phyloP scores from a whole-genome alignment of 2,888 invertebrate genomes.

The Drosophila merina region DNA sequence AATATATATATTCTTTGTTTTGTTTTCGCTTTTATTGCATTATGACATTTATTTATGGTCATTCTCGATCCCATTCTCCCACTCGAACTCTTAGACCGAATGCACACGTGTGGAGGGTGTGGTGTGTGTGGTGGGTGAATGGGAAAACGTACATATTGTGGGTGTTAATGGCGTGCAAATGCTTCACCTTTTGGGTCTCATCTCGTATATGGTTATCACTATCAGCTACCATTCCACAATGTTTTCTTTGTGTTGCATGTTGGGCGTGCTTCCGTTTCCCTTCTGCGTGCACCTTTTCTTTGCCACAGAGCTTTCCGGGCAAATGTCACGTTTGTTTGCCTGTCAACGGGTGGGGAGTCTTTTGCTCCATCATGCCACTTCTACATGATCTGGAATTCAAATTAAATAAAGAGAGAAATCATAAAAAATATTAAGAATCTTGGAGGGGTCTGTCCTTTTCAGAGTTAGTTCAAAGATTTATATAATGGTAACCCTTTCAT shows the following conservation, averaged over 20 bases:
- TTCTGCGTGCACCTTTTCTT: conserved; percentile 3
- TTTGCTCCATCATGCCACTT: conserved; percentile 29
- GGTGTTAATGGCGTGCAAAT: conserved; percentile 51
- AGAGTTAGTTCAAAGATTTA: no score
- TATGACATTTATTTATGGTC: conserved; percentile 75
- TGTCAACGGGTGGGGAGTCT: conserved; percentile 27
- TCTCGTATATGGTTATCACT: conserved; percentile 29
- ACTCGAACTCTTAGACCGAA: conserved; percentile 10
- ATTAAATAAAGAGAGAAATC: neutral
- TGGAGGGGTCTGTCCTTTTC: no score
- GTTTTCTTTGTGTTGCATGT: conserved; percentile 29
- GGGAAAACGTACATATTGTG: conserved; percentile 11
- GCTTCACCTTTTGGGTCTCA: conserved; percentile 41
- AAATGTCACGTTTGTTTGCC: conserved; percentile 43
- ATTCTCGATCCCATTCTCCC: conserved; percentile 27
- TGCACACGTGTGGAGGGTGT: conserved; percentile 36
- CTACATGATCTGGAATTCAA: conserved; percentile 12
- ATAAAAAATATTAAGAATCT: no score
- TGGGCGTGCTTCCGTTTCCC: conserved; percentile 36
- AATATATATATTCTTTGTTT: conserved; percentile 30
- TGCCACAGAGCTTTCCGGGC: conserved; percentile 32
- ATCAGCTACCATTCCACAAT: conserved; percentile 21
- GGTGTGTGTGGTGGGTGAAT: neutral
- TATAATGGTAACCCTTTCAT: no score
- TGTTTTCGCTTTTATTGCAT: conserved; percentile 64